These are phyloP conservation scores for Peromyscus nudipes DNA, from an alignment of 2,797 vertebrate species.

Conservation along the genomic window DNA sequence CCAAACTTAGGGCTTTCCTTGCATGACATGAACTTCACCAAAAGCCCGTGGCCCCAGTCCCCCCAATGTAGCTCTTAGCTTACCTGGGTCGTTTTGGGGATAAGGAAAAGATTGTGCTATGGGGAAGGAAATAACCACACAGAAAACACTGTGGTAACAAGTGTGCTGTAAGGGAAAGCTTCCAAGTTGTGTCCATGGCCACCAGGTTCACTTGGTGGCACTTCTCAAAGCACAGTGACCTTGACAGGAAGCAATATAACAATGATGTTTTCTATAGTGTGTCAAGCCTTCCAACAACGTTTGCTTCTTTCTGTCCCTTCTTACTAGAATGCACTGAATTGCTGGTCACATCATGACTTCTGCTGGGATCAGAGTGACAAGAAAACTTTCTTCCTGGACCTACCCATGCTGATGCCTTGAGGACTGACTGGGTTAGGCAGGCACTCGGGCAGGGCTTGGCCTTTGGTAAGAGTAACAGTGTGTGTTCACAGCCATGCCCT, in stretches of 20 bases:
- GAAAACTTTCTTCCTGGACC: not conserved
- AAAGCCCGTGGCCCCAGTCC: not conserved
- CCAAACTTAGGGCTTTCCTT: not conserved
- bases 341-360: not conserved
- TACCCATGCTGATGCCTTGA: not conserved
- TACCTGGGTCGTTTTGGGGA: not conserved
- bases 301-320: not conserved
- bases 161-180: not conserved
- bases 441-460: not conserved
- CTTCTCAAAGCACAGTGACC: conserved; percentile 35
- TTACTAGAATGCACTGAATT: not conserved
- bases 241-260: not conserved
- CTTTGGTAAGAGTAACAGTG: not conserved
- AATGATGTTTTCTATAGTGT: conserved; percentile 17
- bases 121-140: conserved; percentile 7
- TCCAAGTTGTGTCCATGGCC: not conserved
- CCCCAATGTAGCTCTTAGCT: not conserved
- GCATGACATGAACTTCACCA: not conserved
- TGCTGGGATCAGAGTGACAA: not conserved
- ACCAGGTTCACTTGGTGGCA: not conserved
- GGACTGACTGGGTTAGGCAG: not conserved
- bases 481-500: not conserved
- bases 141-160: conserved; percentile 16
- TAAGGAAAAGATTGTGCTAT: conserved; percentile 14
- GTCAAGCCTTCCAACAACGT: not conserved